Evolutionary conservation across 2,113 vertebrate species (phyloP), one percentile per base, ranked within the genome.

Genomic region (Oryzias woworae): DNA sequence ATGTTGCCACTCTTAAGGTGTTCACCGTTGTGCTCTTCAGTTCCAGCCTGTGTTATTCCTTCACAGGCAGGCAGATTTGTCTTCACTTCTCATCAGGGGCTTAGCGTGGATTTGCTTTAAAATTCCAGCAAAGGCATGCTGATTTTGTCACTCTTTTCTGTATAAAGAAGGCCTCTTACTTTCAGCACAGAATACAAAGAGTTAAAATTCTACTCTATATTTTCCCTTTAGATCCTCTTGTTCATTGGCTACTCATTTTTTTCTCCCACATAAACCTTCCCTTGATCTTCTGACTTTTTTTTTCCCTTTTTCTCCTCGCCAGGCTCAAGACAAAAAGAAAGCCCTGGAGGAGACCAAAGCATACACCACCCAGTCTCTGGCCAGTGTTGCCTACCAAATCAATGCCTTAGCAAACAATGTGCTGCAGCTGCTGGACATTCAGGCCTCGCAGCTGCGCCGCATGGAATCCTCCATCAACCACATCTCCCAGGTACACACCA

Each of bases 401-500:
- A 99, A 98, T 92, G 96, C 96, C 85, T 88, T 99, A 93, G 97
- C 96, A 77, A 99, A 99, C 92, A 99, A 98, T 93, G 97, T 99
- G 51, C 93, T 99, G 80, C 97, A 99, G 44, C 91, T 99, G 88
- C 90, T 99, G 92, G 96, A 99, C 81, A 99, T 99, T 84, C 97
- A 99, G 55, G 96, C 97, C 1, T 98, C 97, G 57, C 97, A 98
- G 86, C 95, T 99, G 22, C 95, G 96, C 78, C 94, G 96, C 88
- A 99, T 99, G 97, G 97, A 98, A 87, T 98, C 96, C 66, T 98
- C 97, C 80, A 96, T 99, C 91, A 98, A 93, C 86, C 92, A 93
- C 87, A 93, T 92, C 83, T 93, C 92, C 55, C 92, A 93, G 92
- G 92, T 92, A 80, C 52, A 13, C 16, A 13, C 16, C 16, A 5